Conservation (phyloP, 2,888 invertebrate species). For the Ochropleura plecta region DNA sequence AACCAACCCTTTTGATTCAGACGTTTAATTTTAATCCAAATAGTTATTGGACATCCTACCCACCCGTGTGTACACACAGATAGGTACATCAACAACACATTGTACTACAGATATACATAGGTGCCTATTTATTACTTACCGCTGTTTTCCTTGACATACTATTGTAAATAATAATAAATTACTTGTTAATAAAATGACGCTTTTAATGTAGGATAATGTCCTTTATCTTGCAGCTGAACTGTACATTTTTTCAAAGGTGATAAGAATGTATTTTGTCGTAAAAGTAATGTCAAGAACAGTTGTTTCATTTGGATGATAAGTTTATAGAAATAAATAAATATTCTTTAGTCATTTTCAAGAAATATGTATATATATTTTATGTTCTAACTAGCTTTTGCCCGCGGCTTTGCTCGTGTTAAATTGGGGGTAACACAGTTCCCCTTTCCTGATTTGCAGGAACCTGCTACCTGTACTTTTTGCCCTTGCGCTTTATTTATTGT, state of each 20-base stretch:
- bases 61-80: conserved; percentile 43
- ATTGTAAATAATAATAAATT: conserved; percentile 58
- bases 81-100: conserved; percentile 51
- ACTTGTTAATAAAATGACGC: conserved; percentile 25
- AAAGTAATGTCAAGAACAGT: not conserved
- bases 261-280: not conserved
- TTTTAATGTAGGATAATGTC: conserved; percentile 21
- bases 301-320: not conserved
- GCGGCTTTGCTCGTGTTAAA: too few relatives aligned
- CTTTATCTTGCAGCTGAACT: conserved; percentile 30
- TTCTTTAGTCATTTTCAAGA: too few relatives aligned
- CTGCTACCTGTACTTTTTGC: too few relatives aligned
- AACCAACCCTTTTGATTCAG: too few relatives aligned
- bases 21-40: not conserved
- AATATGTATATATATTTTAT: too few relatives aligned
- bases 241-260: conserved; percentile 14
- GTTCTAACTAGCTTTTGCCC: too few relatives aligned
- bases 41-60: not conserved
- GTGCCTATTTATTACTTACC: conserved; percentile 44
- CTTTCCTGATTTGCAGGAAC: too few relatives aligned
- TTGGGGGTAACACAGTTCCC: too few relatives aligned
- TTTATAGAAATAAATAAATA: too few relatives aligned
- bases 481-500: too few relatives aligned
- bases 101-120: conserved; percentile 27
- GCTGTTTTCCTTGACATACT: conserved; percentile 68